Conservation (phyloP, 2,797 vertebrate genomes). For the Manis javanica region DNA sequence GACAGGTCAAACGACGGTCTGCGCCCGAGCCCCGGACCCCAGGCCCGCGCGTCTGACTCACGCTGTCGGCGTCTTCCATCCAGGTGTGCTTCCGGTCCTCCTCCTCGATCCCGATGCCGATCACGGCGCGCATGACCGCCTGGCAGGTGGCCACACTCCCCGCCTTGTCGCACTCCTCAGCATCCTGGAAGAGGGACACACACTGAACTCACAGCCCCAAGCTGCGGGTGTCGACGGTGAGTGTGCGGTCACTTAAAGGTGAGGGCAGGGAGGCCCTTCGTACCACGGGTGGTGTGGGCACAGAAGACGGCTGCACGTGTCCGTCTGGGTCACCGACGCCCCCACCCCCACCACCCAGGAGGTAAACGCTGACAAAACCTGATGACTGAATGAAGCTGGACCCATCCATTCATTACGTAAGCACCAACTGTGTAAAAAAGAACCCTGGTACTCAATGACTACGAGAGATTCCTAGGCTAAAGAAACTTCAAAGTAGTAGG, state of each 20-base stretch:
- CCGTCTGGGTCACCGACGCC: background rate
- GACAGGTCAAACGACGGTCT: background rate
- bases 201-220: background rate
- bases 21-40: background rate
- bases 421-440: background rate
- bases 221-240: background rate
- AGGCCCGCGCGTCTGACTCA: conserved; percentile 80
- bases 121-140: conserved; percentile 96
- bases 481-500: background rate
- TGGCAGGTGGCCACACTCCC: conserved; percentile 98
- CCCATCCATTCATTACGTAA: background rate
- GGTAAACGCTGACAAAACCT: background rate
- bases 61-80: conserved; percentile 99
- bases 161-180: conserved; percentile 98
- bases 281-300: accelerated
- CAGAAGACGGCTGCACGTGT: background rate
- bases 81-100: conserved; percentile 99
- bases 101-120: conserved; percentile 98
- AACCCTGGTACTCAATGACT: background rate
- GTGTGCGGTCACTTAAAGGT: accelerated
- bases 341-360: background rate
- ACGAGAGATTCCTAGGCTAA: accelerated
- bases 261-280: background rate
- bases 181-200: conserved; percentile 89
- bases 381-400: background rate